Evolutionary conservation across 2,113 vertebrate species (phyloP).

Genomic region (Campylomormyrus numenius): DNA sequence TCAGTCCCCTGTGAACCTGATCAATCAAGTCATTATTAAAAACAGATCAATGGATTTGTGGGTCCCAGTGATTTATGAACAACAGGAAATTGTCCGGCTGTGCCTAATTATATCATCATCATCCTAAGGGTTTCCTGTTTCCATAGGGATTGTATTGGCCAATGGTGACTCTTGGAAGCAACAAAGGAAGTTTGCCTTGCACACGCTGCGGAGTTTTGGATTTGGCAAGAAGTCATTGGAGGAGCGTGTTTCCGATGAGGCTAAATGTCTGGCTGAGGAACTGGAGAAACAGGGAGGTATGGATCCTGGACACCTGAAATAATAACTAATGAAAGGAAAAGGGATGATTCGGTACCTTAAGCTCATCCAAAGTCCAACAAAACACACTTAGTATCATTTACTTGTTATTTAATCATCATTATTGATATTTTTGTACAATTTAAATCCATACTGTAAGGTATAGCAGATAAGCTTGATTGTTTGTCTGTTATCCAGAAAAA

Average conservation of each 20-base stretch:
- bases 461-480: background rate
- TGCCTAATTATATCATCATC: background rate
- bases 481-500: background rate
- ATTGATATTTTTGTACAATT: background rate
- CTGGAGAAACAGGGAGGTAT: conserved; percentile 33
- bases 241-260: conserved; percentile 37
- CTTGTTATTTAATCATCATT: background rate
- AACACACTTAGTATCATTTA: background rate
- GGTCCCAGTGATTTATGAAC: background rate
- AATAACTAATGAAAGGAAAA: background rate
- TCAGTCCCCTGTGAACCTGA: background rate
- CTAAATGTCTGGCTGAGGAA: conserved; percentile 15
- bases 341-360: background rate
- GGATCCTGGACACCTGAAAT: background rate
- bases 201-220: conserved; percentile 37
- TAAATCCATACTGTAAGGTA: background rate
- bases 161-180: conserved; percentile 34
- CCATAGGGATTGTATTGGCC: conserved; percentile 27
- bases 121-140: background rate
- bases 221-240: conserved; percentile 43
- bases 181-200: conserved; percentile 40
- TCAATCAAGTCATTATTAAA: background rate
- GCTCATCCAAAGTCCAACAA: background rate
- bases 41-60: background rate
- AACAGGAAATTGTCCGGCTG: background rate